Conservation (phyloP, 2,797 vertebrate genomes). For the Sus cebifrons region DNA sequence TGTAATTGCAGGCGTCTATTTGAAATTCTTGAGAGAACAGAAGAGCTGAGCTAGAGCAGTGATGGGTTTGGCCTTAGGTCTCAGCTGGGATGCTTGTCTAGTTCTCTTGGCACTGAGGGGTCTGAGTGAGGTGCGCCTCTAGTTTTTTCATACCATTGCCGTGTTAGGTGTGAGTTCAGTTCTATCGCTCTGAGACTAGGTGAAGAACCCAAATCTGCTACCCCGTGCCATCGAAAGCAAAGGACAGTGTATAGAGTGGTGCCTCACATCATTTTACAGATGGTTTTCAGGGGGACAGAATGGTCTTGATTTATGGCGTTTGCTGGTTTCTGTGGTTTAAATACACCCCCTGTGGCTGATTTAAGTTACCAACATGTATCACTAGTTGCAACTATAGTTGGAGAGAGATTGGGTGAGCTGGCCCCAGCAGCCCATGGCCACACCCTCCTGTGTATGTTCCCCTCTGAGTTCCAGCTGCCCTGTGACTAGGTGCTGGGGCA, state of each 20-base stretch:
- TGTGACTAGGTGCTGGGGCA: not conserved
- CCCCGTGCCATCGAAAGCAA: not conserved
- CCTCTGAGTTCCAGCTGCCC: not conserved
- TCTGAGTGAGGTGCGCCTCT: not conserved
- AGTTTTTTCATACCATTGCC: not conserved
- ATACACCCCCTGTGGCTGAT: not conserved
- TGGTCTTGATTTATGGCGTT: not conserved
- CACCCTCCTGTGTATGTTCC: not conserved
- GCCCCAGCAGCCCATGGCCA: not conserved
- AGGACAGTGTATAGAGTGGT: not conserved
- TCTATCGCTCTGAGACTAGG: not conserved
- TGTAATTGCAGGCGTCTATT: not conserved
- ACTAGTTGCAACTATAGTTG: not conserved
- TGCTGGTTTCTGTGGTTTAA: conserved; percentile 52
- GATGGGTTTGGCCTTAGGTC: not conserved
- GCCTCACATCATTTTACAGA: not conserved
- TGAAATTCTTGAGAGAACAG: conserved; percentile 30
- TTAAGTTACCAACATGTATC: not conserved
- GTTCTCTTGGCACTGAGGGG: not conserved
- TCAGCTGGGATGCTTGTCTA: not conserved
- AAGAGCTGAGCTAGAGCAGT: not conserved
- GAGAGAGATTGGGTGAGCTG: not conserved
- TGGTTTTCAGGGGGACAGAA: not conserved
- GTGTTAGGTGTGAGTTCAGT: not conserved
- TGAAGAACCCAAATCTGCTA: not conserved